A percentile compares a stretch with the other conserved stretches of the same genome.
These are phyloP conservation scores for Pomatorhinus ruficollis DNA, from an alignment of 2,113 vertebrate genomes.

Conservation along the genomic window DNA sequence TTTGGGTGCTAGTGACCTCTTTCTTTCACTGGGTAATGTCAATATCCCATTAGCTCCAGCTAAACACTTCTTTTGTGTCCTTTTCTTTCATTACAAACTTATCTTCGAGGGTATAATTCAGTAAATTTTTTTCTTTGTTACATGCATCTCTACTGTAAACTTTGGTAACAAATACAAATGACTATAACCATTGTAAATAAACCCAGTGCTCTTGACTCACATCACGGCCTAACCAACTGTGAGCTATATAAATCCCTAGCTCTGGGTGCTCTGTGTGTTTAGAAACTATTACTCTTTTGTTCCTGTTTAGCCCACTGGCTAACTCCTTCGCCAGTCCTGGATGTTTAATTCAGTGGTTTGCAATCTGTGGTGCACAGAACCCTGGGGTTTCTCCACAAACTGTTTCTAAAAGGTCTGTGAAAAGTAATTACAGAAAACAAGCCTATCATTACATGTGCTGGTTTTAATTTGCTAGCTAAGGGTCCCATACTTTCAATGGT, in stretches of 20 bases:
- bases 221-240: neutral
- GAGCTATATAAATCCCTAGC: constrained; percentile 11
- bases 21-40: neutral
- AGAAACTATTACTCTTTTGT: constrained; percentile 56
- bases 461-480: constrained; percentile 49
- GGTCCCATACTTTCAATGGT: constrained; percentile 23
- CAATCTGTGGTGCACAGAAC: constrained; percentile 22
- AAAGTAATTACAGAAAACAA: constrained; percentile 62
- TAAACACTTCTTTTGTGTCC: neutral
- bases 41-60: neutral
- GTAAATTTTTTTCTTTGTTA: neutral
- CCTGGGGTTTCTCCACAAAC: constrained; percentile 55
- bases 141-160: neutral
- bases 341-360: constrained; percentile 50
- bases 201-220: neutral
- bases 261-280: neutral
- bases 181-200: neutral
- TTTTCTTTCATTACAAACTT: neutral
- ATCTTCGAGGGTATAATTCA: neutral
- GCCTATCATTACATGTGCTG: constrained; percentile 40
- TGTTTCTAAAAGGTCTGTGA: constrained; percentile 49
- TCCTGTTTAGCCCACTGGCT: constrained; percentile 45
- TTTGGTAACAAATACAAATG: neutral
- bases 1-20: neutral
- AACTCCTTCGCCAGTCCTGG: constrained; percentile 9